These are phyloP conservation scores for Nycticryphes semicollaris DNA, from an alignment of 2,113 vertebrate genomes.

Conservation along the genomic window DNA sequence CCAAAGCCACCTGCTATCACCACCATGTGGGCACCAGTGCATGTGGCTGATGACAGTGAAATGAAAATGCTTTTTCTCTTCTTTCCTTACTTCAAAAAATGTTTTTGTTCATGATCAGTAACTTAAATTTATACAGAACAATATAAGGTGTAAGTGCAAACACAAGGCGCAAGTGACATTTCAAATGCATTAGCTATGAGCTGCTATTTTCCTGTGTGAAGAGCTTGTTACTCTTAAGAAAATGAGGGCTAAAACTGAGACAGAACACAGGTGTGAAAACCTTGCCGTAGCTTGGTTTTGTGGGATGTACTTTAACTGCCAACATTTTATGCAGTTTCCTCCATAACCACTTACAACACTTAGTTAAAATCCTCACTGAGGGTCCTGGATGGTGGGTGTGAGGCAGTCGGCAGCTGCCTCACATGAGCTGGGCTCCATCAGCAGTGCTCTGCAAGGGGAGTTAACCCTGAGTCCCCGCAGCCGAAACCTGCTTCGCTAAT, in stretches of 20 bases:
- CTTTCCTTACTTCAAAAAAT: neutral
- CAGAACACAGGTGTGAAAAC: neutral
- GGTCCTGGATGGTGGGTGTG: rapidly evolving
- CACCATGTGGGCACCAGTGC: rapidly evolving
- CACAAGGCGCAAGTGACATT: neutral
- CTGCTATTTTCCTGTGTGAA: neutral
- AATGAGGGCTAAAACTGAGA: rapidly evolving
- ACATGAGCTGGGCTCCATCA: rapidly evolving
- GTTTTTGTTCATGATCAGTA: neutral
- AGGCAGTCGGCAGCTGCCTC: neutral
- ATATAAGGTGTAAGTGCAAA: neutral
- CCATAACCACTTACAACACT: neutral
- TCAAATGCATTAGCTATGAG: neutral
- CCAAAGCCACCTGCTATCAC: neutral
- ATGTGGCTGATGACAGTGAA: neutral
- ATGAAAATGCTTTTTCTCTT: neutral
- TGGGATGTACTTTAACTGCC: neutral
- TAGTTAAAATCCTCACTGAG: rapidly evolving
- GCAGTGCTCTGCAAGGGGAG: neutral
- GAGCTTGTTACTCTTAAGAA: neutral
- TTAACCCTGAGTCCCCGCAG: rapidly evolving
- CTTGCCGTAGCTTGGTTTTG: neutral
- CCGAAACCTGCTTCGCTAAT: neutral
- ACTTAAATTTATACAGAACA: neutral
- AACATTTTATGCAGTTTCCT: neutral